phyloP scores from a whole-genome alignment of 2,888 invertebrate genomes.

The Griposia aprilina region DNA sequence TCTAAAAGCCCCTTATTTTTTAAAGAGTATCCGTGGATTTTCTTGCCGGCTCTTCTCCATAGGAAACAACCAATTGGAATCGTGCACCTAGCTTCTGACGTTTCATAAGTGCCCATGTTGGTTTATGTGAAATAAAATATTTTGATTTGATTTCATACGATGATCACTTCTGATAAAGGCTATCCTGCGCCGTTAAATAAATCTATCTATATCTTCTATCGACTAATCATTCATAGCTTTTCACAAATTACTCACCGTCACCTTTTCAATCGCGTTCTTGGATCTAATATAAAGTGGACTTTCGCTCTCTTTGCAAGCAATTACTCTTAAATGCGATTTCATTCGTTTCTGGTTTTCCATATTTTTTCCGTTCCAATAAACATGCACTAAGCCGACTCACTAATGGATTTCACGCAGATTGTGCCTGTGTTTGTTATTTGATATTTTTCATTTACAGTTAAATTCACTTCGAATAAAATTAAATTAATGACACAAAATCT shows the following conservation, averaged over 20 bases:
- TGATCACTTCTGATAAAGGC: too few relatives aligned
- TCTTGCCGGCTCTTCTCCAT: too few relatives aligned
- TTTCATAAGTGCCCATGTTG: too few relatives aligned
- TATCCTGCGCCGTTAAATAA: slow-evolving; percentile 14
- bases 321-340: slow-evolving; percentile 28
- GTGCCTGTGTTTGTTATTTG: not conserved
- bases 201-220: not conserved
- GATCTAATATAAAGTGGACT: slow-evolving; percentile 31
- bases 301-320: slow-evolving; percentile 4
- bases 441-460: not conserved
- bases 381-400: not conserved
- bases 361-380: slow-evolving; percentile 11
- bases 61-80: too few relatives aligned
- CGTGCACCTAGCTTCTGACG: too few relatives aligned
- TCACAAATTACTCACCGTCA: slow-evolving; percentile 10
- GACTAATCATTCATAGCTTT: not conserved
- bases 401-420: slow-evolving; percentile 15
- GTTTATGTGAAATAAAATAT: too few relatives aligned
- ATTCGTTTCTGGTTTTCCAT: not conserved
- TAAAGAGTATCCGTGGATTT: too few relatives aligned
- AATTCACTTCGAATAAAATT: not conserved
- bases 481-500: not conserved
- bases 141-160: too few relatives aligned
- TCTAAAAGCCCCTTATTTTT: too few relatives aligned
- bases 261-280: slow-evolving; percentile 9